These are phyloP conservation scores for Syrphus vitripennis DNA, from an alignment of 2,888 invertebrate genomes.

Conservation along the genomic window DNA sequence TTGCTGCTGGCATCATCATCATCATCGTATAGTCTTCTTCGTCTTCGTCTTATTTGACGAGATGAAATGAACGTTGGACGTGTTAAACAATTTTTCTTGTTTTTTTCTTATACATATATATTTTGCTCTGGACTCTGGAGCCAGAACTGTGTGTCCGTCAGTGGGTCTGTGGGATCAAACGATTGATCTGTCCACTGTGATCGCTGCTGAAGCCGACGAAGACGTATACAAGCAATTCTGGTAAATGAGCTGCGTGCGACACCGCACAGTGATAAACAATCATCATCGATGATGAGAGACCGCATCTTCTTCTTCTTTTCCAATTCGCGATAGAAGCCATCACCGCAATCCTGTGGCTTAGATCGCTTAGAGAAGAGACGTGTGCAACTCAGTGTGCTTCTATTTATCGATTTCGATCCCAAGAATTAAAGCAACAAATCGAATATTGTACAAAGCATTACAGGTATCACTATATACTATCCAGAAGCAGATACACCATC, in stretches of 20 bases:
- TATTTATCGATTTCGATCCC: constrained; percentile 53
- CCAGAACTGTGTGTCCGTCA: constrained; percentile 33
- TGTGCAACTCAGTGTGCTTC: neutral
- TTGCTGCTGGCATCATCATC: neutral
- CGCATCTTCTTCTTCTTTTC: neutral
- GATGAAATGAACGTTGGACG: constrained; percentile 65
- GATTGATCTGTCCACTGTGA: constrained; percentile 59
- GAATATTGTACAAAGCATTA: constrained; percentile 54
- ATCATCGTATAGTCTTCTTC: neutral
- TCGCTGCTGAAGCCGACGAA: constrained; percentile 4
- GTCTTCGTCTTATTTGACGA: neutral
- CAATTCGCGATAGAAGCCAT: constrained; percentile 43
- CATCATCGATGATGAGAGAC: constrained; percentile 54
- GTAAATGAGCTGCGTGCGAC: constrained; percentile 67
- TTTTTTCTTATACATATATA: no score
- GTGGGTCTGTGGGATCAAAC: constrained; percentile 68
- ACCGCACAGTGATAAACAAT: constrained; percentile 63
- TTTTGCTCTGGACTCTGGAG: constrained; percentile 19
- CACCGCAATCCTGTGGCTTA: neutral
- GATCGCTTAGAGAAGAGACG: neutral
- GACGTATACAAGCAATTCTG: constrained; percentile 57
- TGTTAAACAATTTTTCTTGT: constrained; percentile 70
- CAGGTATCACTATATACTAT: neutral
- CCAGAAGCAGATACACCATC: neutral
- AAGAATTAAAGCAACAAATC: constrained; percentile 62